phyloP scores from a whole-genome alignment of 2,888 invertebrate genomes.

The Chrysodeixis includens region DNA sequence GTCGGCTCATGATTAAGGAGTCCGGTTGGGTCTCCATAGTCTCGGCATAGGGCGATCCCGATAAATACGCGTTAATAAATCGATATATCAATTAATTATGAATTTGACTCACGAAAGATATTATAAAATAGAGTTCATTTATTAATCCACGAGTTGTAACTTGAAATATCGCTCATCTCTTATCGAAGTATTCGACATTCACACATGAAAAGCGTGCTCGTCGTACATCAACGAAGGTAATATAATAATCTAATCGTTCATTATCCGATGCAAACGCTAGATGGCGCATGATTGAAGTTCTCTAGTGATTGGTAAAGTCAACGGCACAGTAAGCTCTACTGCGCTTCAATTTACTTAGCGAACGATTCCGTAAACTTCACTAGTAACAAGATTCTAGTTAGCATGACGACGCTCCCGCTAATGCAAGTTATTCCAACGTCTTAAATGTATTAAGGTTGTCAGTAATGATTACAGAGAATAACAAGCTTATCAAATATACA shows the following conservation, averaged over 20 bases:
- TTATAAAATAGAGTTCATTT: too few species aligned
- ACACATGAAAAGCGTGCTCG: background rate
- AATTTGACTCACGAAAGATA: too few species aligned
- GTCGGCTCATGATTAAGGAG: too few species aligned
- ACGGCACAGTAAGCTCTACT: conserved; percentile 47
- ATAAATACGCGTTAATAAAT: too few species aligned
- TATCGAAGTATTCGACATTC: background rate
- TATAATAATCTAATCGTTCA: conserved; percentile 50
- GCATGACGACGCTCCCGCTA: conserved; percentile 27
- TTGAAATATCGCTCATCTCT: background rate
- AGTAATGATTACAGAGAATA: conserved; percentile 8
- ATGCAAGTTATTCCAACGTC: conserved; percentile 14
- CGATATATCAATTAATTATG: too few species aligned
- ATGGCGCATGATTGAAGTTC: conserved; percentile 63
- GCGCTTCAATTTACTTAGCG: conserved; percentile 60
- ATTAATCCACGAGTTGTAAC: too few species aligned
- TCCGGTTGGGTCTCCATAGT: too few species aligned
- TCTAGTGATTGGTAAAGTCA: conserved; percentile 58
- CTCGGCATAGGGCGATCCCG: too few species aligned
- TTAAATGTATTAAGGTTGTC: conserved; percentile 19
- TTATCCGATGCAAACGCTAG: conserved; percentile 46
- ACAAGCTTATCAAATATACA: background rate
- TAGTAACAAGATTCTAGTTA: conserved; percentile 48
- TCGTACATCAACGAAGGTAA: background rate
- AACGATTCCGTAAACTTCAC: conserved; percentile 53